These are phyloP conservation scores for Glomeris marginata DNA, from an alignment of 2,888 invertebrate species.

Conservation along the genomic window DNA sequence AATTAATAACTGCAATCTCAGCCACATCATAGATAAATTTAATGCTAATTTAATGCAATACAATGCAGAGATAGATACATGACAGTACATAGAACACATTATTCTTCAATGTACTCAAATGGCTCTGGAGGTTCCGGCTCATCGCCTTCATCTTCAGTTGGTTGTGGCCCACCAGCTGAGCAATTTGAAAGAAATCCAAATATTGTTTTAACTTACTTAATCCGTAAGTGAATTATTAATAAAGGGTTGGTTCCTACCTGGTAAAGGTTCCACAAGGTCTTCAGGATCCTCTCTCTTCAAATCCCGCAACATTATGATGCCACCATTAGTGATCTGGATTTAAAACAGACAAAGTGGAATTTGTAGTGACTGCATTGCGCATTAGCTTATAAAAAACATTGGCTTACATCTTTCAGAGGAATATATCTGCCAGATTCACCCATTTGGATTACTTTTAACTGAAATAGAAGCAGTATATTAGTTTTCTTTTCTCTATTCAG, in stretches of 20 bases:
- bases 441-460: conserved; percentile 48
- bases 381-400: too few relatives aligned
- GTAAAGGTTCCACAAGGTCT: conserved; percentile 79
- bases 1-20: too few relatives aligned
- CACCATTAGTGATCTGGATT: conserved; percentile 58
- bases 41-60: too few relatives aligned
- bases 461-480: conserved; percentile 18
- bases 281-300: conserved; percentile 57
- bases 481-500: background rate
- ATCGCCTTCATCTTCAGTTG: conserved; percentile 64
- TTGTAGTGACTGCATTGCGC: background rate
- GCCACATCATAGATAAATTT: too few relatives aligned
- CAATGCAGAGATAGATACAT: background rate
- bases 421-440: conserved; percentile 67
- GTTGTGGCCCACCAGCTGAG: conserved; percentile 29
- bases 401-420: conserved; percentile 63
- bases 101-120: conserved; percentile 78
- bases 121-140: conserved; percentile 97
- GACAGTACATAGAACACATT: background rate
- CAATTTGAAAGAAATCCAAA: background rate
- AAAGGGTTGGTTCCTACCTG: conserved; percentile 35
- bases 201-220: too few relatives aligned
- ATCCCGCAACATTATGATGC: conserved; percentile 88
- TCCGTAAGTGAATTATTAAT: too few relatives aligned
- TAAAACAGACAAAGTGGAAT: background rate